phyloP scores from a whole-genome alignment of 2,113 vertebrate species.

The Menidia beryllina region DNA sequence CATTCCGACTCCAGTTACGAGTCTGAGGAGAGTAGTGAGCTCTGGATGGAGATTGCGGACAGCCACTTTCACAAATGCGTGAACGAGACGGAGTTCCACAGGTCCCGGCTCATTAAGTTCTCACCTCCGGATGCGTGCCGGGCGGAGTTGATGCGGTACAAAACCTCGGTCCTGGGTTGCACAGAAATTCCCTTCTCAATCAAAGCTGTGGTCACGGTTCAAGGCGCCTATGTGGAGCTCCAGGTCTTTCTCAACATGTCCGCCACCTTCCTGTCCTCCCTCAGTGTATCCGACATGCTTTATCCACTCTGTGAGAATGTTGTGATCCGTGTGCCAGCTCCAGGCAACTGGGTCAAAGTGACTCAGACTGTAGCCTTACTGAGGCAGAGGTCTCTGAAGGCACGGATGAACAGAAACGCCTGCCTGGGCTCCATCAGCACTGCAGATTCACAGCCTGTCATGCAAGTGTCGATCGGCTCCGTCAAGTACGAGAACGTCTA shows the following conservation, averaged over 20 bases:
- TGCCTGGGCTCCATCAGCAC: constrained; percentile 88
- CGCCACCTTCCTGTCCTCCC: constrained; percentile 56
- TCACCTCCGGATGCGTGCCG: constrained; percentile 87
- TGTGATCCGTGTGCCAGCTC: constrained; percentile 90
- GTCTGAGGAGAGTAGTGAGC: constrained; percentile 83
- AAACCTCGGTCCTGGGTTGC: constrained; percentile 76
- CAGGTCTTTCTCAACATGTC: constrained; percentile 93
- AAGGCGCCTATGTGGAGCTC: constrained; percentile 93
- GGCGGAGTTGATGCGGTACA: constrained; percentile 93
- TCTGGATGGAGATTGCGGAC: constrained; percentile 88
- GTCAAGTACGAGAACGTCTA: constrained; percentile 97
- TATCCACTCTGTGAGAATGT: constrained; percentile 88
- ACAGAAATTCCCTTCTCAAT: constrained; percentile 89
- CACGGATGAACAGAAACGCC: constrained; percentile 92
- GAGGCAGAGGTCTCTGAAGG: constrained; percentile 93
- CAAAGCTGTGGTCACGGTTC: constrained; percentile 90
- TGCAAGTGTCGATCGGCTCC: constrained; percentile 92
- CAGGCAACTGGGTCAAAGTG: constrained; percentile 91
- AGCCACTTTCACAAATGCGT: constrained; percentile 89
- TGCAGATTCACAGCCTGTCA: constrained; percentile 87
- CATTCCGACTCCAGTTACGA: constrained; percentile 84
- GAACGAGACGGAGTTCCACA: constrained; percentile 85
- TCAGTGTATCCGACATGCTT: constrained; percentile 44
- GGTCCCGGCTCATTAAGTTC: constrained; percentile 88
- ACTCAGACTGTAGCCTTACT: constrained; percentile 91